phyloP scores from a whole-genome alignment of 2,797 vertebrate species.

The Ctenochaetus hawaiiensis region DNA sequence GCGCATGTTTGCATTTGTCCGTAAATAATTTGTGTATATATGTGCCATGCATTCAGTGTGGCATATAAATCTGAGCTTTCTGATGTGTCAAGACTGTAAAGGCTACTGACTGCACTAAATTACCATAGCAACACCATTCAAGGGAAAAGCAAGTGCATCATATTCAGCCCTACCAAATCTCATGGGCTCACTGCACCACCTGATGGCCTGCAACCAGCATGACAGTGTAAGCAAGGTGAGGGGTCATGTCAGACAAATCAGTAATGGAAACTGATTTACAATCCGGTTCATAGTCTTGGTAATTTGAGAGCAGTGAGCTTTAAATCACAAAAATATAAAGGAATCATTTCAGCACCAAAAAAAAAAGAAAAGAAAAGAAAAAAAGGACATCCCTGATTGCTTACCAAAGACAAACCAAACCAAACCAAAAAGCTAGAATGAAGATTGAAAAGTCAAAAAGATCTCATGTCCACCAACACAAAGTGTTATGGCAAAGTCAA shows the following conservation, averaged over 20 bases:
- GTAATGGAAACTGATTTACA: not conserved
- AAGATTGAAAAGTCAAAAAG: conserved; percentile 23
- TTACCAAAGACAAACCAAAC: conserved; percentile 14
- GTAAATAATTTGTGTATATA: not conserved
- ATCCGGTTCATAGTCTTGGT: not conserved
- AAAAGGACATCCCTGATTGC: conserved; percentile 19
- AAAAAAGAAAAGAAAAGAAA: conserved; percentile 20
- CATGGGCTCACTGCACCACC: conserved; percentile 75
- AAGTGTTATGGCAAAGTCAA: conserved; percentile 11
- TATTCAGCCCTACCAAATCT: conserved; percentile 46
- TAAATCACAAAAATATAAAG: conserved; percentile 1
- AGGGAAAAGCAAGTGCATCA: conserved; percentile 44
- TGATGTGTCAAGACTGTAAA: conserved; percentile 46
- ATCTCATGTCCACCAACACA: conserved; percentile 23
- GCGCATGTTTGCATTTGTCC: not conserved
- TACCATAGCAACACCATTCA: conserved; percentile 79
- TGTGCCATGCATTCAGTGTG: conserved; percentile 2
- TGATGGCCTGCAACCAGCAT: conserved; percentile 66
- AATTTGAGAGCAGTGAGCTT: not conserved
- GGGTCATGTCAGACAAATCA: not conserved
- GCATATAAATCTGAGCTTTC: conserved; percentile 37
- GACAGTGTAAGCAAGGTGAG: conserved; percentile 41
- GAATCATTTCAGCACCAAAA: conserved; percentile 9
- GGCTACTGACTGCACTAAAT: conserved; percentile 59
- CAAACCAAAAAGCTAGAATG: not conserved